Evolutionary conservation across 2,113 vertebrate genomes (phyloP).

Genomic region (Camarhynchus parvulus): DNA sequence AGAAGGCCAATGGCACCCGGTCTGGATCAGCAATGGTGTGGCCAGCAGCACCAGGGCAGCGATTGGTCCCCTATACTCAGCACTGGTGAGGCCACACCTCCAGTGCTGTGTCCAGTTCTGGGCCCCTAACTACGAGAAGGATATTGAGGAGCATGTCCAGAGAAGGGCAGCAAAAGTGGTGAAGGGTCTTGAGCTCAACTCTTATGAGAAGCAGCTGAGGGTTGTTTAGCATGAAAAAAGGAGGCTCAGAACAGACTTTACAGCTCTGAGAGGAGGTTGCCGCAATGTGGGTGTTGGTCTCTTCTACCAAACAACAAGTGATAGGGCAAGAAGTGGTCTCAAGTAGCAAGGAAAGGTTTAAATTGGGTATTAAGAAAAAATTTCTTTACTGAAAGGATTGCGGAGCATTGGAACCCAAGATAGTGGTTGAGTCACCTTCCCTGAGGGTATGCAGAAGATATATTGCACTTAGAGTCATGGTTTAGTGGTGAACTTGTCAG

Average conservation of each 20-base stretch:
- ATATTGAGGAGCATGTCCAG: neutral
- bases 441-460: neutral
- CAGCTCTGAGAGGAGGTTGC: neutral
- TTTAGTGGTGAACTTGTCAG: neutral
- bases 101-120: neutral
- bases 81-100: neutral
- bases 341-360: neutral
- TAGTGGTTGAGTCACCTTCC: neutral
- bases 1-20: neutral
- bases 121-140: neutral
- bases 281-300: neutral
- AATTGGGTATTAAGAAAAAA: neutral
- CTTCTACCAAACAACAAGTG: neutral
- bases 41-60: neutral
- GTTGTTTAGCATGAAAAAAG: neutral
- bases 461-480: neutral
- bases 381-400: neutral
- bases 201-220: neutral
- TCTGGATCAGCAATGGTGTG: neutral
- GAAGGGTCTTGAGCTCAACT: neutral
- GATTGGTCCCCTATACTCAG: neutral
- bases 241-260: neutral
- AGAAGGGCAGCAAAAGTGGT: neutral
- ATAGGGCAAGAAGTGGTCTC: neutral
- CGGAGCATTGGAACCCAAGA: neutral